Evolutionary conservation across 1,140 invertebrate species (phyloP), one percentile per base, ranked within the genome.

Genomic region (Drusus annulatus): DNA sequence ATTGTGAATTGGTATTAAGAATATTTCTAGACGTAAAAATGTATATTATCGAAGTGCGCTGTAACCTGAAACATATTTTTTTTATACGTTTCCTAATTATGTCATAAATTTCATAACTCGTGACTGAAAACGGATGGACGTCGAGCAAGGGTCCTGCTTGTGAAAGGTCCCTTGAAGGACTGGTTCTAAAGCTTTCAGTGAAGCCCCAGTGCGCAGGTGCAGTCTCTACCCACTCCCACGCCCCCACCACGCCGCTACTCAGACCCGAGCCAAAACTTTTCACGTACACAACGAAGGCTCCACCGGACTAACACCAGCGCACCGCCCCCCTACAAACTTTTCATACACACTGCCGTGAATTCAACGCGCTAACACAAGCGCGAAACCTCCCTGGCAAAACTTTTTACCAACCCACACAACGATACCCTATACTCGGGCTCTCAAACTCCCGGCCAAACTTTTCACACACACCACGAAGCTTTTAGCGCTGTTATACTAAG

Each of bases 211-310:
- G 81, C 78, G 81, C 78, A 21, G 28, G 56, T 31, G 25, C 45
- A 28, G n/a, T 2, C 10, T 45, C 10, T 45, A 45, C 36, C 36
- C 36, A 45, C 36, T 45, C 54, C 81, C 62, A 17, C n/a, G 36
- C 71, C 36, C 65, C 58, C 76, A 76, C 78, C 50, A 74, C 81
- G 63, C 74, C 31, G 69, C 50, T 25, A 74, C 69, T 74, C 69
- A 74, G 52, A 74, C 69, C 31, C 54, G 74, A 76, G 52, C 54
- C 74, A 81, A 81, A 81, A 79, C 80, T 81, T 81, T 81, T 79
- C 76, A 79, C 77, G 60, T 60, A 81, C 80, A 81, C 80, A 69
- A 19, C 56, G 45, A 74, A 73, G 63, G 75, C 75, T 45, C 52
- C 52, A 13, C 54, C 74, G 54, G 25, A 76, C 74, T 19, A 58